Evolutionary conservation across 35 echinoderm and acorn worm species (phyloP).

Genomic region (Strongylocentrotus purpuratus): DNA sequence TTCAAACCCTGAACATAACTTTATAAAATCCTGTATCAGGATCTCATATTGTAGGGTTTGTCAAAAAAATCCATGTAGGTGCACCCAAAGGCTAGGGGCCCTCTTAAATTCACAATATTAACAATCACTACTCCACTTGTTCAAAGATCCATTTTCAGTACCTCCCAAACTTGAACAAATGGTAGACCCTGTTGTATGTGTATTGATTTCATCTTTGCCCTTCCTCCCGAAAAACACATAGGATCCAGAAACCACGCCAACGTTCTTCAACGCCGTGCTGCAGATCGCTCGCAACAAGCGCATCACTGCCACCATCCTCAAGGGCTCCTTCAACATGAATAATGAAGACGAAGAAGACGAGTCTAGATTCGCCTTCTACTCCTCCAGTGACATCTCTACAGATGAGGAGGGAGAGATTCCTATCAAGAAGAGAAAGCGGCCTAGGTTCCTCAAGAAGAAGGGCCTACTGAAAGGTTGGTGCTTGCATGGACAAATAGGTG

Average conservation of each 20-base stretch:
- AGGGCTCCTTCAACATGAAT: conserved; percentile 61
- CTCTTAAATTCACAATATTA: too few relatives aligned
- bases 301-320: conserved; percentile 79
- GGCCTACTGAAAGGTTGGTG: not conserved
- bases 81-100: too few relatives aligned
- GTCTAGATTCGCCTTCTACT: conserved; percentile 57
- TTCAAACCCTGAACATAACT: too few relatives aligned
- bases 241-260: conserved; percentile 51
- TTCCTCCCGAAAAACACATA: not conserved
- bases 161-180: not conserved
- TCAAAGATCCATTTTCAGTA: too few relatives aligned
- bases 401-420: conserved; percentile 50
- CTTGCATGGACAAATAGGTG: not conserved
- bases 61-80: too few relatives aligned
- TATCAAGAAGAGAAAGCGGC: conserved; percentile 35
- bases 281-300: conserved; percentile 70
- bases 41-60: too few relatives aligned
- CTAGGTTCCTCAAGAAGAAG: conserved; percentile 7
- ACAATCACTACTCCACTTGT: too few relatives aligned
- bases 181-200: not conserved
- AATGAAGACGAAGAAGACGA: conserved; percentile 51
- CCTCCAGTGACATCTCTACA: conserved; percentile 78
- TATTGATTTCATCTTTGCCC: not conserved
- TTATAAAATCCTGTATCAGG: too few relatives aligned
- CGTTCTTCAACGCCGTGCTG: conserved; percentile 94